phyloP scores from a whole-genome alignment of 2,888 invertebrate species.

The Zeuzera pyrina region DNA sequence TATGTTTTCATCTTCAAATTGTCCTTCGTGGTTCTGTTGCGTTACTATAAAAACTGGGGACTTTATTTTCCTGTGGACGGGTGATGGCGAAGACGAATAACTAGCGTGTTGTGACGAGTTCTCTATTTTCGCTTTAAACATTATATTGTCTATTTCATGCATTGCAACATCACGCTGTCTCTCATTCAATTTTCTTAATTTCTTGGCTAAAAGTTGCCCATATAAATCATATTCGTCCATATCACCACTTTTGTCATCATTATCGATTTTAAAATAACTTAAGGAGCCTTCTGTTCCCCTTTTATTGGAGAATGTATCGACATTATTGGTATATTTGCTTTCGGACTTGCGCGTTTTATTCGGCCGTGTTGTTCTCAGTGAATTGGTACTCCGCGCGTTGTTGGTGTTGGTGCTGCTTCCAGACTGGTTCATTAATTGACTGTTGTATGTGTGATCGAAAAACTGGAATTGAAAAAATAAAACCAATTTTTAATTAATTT shows the following conservation, averaged over 20 bases:
- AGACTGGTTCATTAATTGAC: no score
- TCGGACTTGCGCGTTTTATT: no score
- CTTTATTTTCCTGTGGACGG: constrained; percentile 33
- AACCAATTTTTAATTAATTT: no score
- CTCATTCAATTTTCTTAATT: constrained; percentile 53
- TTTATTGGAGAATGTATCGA: no score
- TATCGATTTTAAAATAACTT: constrained; percentile 19
- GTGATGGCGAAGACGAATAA: constrained; percentile 33
- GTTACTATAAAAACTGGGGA: constrained; percentile 47
- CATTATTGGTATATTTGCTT: no score
- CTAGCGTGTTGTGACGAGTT: no score
- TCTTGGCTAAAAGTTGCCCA: constrained; percentile 53
- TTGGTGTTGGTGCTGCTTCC: no score
- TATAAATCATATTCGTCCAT: constrained; percentile 57
- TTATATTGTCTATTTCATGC: constrained; percentile 61
- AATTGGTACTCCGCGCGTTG: no score
- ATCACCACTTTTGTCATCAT: constrained; percentile 25
- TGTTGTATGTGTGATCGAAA: no score
- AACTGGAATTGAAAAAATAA: no score
- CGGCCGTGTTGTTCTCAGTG: no score
- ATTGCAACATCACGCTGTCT: constrained; percentile 53
- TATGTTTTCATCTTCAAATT: constrained; percentile 45
- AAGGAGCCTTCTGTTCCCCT: no score
- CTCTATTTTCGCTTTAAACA: constrained; percentile 55
- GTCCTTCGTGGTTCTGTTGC: constrained; percentile 28